Conservation (phyloP, 2,888 invertebrate genomes). For the Chaitophorus viminalis region DNA sequence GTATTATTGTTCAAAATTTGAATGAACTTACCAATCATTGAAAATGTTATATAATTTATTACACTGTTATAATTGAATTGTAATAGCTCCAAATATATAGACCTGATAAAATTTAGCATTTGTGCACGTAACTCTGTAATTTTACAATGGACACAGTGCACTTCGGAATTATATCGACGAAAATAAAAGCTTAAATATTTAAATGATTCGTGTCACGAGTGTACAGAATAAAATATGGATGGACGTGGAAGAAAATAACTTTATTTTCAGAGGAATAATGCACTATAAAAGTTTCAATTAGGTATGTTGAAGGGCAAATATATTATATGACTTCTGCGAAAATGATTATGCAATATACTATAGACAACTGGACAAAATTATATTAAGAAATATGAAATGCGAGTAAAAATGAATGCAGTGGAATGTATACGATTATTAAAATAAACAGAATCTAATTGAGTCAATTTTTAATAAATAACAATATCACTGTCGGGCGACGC, state of each 20-base stretch:
- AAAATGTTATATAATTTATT: too few relatives aligned
- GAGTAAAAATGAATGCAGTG: background rate
- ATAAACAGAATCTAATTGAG: background rate
- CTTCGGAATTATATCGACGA: background rate
- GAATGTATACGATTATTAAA: background rate
- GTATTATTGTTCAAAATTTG: too few relatives aligned
- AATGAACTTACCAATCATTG: too few relatives aligned
- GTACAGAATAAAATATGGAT: background rate
- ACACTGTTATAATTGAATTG: too few relatives aligned
- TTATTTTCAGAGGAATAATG: background rate
- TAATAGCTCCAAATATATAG: too few relatives aligned
- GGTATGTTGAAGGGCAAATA: slow-evolving; percentile 3
- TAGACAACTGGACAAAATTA: background rate
- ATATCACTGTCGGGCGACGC: too few relatives aligned
- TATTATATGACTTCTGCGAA: slow-evolving; percentile 3
- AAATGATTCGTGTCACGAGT: background rate
- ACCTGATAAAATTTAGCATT: too few relatives aligned
- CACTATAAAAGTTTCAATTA: slow-evolving; percentile 28
- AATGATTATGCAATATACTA: background rate
- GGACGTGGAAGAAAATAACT: background rate
- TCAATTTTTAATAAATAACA: too few relatives aligned
- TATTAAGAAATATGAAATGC: background rate
- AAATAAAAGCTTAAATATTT: background rate
- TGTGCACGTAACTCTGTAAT: background rate
- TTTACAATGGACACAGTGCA: background rate